A percentile compares a stretch with the other conserved stretches of the same genome.
Conservation (phyloP, 2,113 vertebrate species). For the Takifugu bimaculatus region DNA sequence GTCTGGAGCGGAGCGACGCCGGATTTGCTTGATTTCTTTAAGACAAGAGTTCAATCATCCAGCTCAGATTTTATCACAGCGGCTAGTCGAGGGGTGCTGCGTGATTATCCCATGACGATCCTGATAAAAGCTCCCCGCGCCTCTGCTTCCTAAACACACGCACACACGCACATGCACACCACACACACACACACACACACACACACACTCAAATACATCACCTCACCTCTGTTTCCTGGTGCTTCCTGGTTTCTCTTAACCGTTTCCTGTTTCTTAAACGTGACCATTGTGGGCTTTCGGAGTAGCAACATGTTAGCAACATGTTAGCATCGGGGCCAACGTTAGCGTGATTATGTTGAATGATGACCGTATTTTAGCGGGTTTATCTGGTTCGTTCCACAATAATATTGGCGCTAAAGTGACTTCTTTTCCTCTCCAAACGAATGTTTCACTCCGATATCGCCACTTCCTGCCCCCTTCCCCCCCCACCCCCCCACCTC, state of each 20-base stretch:
- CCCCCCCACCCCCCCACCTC: constrained; percentile 12
- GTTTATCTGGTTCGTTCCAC: no score
- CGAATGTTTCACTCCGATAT: no score
- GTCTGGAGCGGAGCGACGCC: neutral
- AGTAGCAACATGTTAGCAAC: no score
- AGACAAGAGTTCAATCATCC: constrained; percentile 58
- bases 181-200: neutral
- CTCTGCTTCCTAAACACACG: constrained; percentile 39
- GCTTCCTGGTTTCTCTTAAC: no score
- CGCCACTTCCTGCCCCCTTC: neutral
- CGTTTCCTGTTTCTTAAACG: no score
- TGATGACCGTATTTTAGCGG: no score
- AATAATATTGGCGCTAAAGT: no score
- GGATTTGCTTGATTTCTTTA: constrained; percentile 69
- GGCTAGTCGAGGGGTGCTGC: constrained; percentile 59
- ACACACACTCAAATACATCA: no score
- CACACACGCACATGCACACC: constrained; percentile 4
- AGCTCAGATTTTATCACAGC: constrained; percentile 62
- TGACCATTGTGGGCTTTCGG: no score
- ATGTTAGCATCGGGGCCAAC: no score
- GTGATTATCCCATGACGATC: constrained; percentile 64
- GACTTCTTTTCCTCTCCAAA: no score
- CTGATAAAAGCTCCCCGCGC: constrained; percentile 54
- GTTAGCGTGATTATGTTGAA: no score
- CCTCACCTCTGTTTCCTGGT: neutral